Conservation (phyloP, 30 jellyfish, hydroid and myxozoan genomes). For the Cassiopea xamachana region DNA sequence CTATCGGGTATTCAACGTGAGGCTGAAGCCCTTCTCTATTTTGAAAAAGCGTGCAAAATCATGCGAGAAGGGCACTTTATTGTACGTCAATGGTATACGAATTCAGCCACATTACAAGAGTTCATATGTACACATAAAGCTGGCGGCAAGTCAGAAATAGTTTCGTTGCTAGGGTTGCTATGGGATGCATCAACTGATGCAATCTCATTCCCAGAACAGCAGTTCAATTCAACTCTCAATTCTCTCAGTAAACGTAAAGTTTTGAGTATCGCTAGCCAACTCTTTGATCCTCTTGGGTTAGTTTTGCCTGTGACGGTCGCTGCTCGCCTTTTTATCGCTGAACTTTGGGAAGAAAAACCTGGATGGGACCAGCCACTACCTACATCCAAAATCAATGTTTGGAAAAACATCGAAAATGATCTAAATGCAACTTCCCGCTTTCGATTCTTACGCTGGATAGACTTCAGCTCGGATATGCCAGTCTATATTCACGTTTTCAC, state of each 20-base stretch:
- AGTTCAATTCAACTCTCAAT: not conserved
- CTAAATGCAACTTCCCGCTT: not conserved
- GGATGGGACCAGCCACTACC: too few species aligned
- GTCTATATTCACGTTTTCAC: constrained; percentile 23
- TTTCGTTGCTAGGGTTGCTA: constrained; percentile 11
- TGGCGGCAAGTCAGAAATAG: not conserved
- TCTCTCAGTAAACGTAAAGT: constrained; percentile 26
- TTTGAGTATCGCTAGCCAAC: constrained; percentile 35
- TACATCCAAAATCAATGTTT: too few species aligned
- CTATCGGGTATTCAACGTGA: constrained; percentile 29
- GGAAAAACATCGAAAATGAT: not conserved
- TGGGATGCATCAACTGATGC: not conserved
- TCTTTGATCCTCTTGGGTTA: constrained; percentile 53
- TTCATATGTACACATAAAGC: not conserved
- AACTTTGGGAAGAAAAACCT: constrained; percentile 31
- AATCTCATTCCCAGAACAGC: constrained; percentile 2
- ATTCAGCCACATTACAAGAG: not conserved
- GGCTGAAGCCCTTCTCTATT: constrained; percentile 17
- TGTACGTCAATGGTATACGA: not conserved
- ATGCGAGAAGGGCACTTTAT: not conserved
- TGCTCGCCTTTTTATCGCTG: constrained; percentile 47
- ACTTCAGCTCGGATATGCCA: not conserved
- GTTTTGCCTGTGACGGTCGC: constrained; percentile 29
- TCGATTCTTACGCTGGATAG: not conserved
- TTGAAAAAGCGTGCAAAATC: constrained; percentile 25